These are phyloP conservation scores for Eptatretus burgeri DNA, from an alignment of 2,113 vertebrate genomes.

Conservation along the genomic window DNA sequence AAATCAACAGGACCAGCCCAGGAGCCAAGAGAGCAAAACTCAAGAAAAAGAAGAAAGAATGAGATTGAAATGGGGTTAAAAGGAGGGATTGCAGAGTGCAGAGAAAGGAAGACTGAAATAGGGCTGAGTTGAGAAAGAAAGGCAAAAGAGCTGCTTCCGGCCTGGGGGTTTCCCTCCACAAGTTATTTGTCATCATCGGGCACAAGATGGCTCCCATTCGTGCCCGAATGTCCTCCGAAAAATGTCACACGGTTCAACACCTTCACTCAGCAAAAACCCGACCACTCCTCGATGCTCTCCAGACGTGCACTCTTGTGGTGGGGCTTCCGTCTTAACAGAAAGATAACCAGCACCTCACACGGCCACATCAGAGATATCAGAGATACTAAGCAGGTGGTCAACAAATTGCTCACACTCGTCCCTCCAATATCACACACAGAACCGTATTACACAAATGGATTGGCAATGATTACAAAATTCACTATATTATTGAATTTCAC, in stretches of 20 bases:
- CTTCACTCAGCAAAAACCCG: too few relatives aligned
- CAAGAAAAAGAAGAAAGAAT: background rate
- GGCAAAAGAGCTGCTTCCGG: background rate
- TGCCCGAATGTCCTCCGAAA: too few relatives aligned
- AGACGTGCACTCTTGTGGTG: too few relatives aligned
- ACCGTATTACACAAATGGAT: background rate
- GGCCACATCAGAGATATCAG: too few relatives aligned
- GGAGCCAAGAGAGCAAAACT: background rate
- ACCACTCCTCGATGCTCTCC: too few relatives aligned
- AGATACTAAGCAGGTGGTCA: too few relatives aligned
- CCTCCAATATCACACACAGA: background rate
- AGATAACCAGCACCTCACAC: too few relatives aligned
- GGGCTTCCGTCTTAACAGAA: too few relatives aligned
- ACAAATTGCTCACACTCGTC: too few relatives aligned
- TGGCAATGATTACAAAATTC: background rate
- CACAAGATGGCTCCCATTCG: too few relatives aligned
- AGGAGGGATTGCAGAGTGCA: background rate
- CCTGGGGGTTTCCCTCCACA: constrained; percentile 3
- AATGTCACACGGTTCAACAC: too few relatives aligned
- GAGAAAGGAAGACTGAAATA: background rate
- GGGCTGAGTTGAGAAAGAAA: background rate
- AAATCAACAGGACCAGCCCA: constrained; percentile 1
- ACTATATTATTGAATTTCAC: background rate
- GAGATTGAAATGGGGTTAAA: background rate
- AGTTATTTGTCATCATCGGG: constrained; percentile 2